These are phyloP conservation scores for Drosophila mimica DNA, from an alignment of 2,888 invertebrate genomes.

Conservation along the genomic window DNA sequence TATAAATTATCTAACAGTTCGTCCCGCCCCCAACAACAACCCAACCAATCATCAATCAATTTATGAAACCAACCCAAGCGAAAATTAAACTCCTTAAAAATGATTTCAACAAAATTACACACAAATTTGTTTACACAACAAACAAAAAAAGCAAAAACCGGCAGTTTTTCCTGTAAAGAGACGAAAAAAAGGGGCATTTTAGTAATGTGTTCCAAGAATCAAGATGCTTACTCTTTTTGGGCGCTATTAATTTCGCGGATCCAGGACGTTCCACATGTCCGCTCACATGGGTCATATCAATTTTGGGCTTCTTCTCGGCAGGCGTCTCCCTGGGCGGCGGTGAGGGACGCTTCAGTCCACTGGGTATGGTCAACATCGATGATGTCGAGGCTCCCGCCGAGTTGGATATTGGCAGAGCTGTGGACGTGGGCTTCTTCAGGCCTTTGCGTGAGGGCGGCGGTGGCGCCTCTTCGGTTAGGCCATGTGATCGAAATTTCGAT, in stretches of 20 bases:
- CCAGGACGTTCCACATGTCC: constrained; percentile 89
- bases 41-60: constrained; percentile 23
- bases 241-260: constrained; percentile 93
- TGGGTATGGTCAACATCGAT: constrained; percentile 62
- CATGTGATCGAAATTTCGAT: constrained; percentile 96
- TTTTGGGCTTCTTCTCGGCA: constrained; percentile 92
- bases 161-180: constrained; percentile 59
- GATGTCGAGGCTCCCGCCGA: constrained; percentile 76
- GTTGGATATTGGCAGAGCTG: constrained; percentile 58
- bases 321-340: constrained; percentile 84
- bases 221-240: constrained; percentile 95
- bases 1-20: constrained; percentile 1
- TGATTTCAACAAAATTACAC: constrained; percentile 47
- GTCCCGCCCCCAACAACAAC: constrained; percentile 12
- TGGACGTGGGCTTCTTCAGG: constrained; percentile 87
- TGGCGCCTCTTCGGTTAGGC: constrained; percentile 93
- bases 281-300: constrained; percentile 85
- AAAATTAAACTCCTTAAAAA: constrained; percentile 47
- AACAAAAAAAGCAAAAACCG: constrained; percentile 71
- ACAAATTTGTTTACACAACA: constrained; percentile 20
- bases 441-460: constrained; percentile 92
- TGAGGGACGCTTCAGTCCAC: constrained; percentile 75
- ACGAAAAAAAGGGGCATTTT: constrained; percentile 53
- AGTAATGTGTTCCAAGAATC: constrained; percentile 57
- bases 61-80: constrained; percentile 38